Evolutionary conservation across 2,797 vertebrate genomes (phyloP).

Genomic region (Cetoscarus ocellatus): DNA sequence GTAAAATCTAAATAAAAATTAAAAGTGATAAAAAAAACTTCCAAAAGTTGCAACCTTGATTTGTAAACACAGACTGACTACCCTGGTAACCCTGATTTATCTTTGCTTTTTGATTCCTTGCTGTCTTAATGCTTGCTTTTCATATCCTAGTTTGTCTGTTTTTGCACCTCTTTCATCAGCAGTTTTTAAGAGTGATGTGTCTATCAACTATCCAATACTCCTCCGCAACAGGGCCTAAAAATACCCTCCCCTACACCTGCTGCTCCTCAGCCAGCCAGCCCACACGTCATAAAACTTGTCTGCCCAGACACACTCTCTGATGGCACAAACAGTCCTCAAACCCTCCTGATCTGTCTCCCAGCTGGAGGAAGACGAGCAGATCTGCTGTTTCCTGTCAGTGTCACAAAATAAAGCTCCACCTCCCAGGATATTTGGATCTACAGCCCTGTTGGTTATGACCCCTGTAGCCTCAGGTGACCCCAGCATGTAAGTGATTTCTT

Average conservation of each 20-base stretch:
- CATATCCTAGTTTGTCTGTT: background rate
- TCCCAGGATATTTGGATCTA: slow-evolving; percentile 4
- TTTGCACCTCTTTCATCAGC: slow-evolving; percentile 44
- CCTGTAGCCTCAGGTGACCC: slow-evolving; percentile 36
- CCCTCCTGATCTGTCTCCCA: slow-evolving; percentile 57
- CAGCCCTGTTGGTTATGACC: slow-evolving; percentile 6
- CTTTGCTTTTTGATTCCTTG: no score
- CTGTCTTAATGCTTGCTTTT: background rate
- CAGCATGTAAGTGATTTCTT: background rate
- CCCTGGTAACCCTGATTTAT: no score
- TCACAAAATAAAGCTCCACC: slow-evolving; percentile 30
- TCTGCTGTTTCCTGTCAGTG: slow-evolving; percentile 51
- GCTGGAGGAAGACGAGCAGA: slow-evolving; percentile 52
- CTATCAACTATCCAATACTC: slow-evolving; percentile 50
- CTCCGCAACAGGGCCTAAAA: slow-evolving; percentile 64
- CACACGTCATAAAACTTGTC: slow-evolving; percentile 58
- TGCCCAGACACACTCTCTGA: slow-evolving; percentile 48
- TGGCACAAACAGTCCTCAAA: slow-evolving; percentile 60
- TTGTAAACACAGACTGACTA: no score
- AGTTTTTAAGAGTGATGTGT: slow-evolving; percentile 35
- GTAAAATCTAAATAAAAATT: no score
- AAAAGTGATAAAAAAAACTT: no score
- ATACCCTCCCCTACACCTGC: slow-evolving; percentile 71
- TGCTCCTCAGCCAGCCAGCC: slow-evolving; percentile 47
- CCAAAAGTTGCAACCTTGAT: no score